These are phyloP conservation scores for Hypercompe scribonia DNA, from an alignment of 2,888 invertebrate genomes.

Conservation along the genomic window DNA sequence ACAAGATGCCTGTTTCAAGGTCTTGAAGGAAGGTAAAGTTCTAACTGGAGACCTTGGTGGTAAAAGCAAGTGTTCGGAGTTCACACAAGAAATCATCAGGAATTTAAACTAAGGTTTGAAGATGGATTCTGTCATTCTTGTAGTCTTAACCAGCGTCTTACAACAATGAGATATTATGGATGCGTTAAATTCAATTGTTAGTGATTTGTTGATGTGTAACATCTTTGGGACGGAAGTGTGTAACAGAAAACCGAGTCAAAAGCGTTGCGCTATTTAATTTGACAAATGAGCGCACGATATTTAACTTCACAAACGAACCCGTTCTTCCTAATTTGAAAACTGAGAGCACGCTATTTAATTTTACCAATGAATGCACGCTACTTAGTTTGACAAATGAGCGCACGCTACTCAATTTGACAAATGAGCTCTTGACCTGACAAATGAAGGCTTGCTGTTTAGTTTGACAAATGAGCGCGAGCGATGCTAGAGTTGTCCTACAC, in stretches of 20 bases:
- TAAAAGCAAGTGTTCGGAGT: slow-evolving; percentile 95
- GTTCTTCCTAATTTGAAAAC: background rate
- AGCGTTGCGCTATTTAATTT: no score
- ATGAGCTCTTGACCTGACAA: background rate
- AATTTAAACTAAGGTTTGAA: slow-evolving; percentile 58
- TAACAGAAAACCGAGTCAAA: background rate
- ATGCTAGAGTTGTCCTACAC: background rate
- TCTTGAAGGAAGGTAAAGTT: slow-evolving; percentile 93
- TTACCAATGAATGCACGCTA: no score
- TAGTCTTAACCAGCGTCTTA: background rate
- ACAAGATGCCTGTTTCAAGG: slow-evolving; percentile 93
- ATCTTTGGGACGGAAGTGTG: background rate
- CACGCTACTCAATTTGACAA: background rate
- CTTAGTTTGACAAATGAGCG: no score
- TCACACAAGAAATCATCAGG: slow-evolving; percentile 94
- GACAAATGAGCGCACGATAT: background rate
- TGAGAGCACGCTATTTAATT: background rate
- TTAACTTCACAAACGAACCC: background rate
- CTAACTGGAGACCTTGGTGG: slow-evolving; percentile 98
- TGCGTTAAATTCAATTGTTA: background rate
- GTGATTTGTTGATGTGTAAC: background rate
- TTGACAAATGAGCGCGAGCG: background rate
- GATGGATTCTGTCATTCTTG: background rate
- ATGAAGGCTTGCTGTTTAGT: background rate
- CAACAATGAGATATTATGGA: background rate